Conservation (phyloP, 2,888 invertebrate genomes). For the Xylota segnis region DNA sequence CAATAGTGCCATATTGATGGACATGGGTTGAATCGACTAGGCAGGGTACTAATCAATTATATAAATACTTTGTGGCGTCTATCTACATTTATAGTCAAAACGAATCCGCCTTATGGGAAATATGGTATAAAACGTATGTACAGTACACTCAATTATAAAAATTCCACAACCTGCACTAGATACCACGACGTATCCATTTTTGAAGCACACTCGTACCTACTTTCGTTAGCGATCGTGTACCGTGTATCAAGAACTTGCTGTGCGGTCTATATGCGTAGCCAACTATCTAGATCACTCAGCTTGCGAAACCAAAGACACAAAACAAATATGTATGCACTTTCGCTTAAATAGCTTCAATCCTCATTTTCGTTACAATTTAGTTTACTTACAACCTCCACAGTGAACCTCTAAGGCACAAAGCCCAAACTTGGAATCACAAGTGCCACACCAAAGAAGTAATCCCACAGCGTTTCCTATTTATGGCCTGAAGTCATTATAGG, state of each 20-base stretch:
- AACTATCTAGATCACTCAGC: not conserved
- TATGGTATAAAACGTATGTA: too few relatives aligned
- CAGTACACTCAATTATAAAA: too few relatives aligned
- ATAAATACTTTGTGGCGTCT: too few relatives aligned
- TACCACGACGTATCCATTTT: too few relatives aligned
- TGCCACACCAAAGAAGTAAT: constrained; percentile 56
- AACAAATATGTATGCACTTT: constrained; percentile 20
- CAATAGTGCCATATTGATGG: too few relatives aligned
- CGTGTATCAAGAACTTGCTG: not conserved
- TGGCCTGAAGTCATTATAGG: constrained; percentile 52
- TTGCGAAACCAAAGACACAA: constrained; percentile 3
- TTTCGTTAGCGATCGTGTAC: not conserved
- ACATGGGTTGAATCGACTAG: too few relatives aligned
- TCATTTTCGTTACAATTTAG: constrained; percentile 33
- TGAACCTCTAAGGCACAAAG: not conserved
- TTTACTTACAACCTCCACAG: constrained; percentile 17
- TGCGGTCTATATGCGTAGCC: not conserved
- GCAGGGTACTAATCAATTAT: too few relatives aligned
- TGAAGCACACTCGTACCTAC: too few relatives aligned
- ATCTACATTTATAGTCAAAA: too few relatives aligned
- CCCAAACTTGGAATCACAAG: constrained; percentile 51
- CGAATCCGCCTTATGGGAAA: too few relatives aligned
- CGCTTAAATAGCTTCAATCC: constrained; percentile 8
- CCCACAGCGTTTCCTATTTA: constrained; percentile 36
- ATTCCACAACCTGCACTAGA: too few relatives aligned